Conservation (phyloP, 2,113 vertebrate species). For the Cebidichthys violaceus region DNA sequence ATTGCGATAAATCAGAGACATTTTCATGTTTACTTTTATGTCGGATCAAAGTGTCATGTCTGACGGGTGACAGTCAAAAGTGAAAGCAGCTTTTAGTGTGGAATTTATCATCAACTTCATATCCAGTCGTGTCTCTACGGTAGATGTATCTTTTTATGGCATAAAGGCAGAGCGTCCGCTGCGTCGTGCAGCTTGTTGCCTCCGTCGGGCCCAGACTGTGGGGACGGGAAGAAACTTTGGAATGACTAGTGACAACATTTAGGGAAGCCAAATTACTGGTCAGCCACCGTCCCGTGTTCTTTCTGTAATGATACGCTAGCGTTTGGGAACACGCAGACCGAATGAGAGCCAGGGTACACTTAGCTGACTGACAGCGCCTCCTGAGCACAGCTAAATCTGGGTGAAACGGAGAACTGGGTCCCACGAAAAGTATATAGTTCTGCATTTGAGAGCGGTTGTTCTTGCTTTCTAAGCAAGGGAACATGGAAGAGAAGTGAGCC, state of each 20-base stretch:
- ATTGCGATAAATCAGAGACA: neutral
- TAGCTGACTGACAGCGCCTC: conserved; percentile 55
- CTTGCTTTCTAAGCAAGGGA: conserved; percentile 55
- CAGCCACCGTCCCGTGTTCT: conserved; percentile 67
- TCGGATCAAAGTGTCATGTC: neutral
- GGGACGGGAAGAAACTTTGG: conserved; percentile 31
- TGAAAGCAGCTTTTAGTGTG: rapidly evolving
- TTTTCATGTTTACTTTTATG: conserved; percentile 7
- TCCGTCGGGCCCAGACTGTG: conserved; percentile 27
- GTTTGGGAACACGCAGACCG: conserved; percentile 48
- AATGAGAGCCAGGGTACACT: conserved; percentile 57
- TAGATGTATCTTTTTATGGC: neutral
- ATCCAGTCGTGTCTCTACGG: neutral
- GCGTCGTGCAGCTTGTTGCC: neutral
- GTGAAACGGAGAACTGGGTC: conserved; percentile 39
- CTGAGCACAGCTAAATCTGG: conserved; percentile 67
- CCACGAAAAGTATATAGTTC: conserved; percentile 63
- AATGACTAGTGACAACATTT: conserved; percentile 61
- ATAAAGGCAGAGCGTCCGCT: neutral
- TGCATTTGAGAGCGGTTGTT: conserved; percentile 35
- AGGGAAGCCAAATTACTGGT: conserved; percentile 66
- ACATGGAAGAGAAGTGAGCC: conserved; percentile 36
- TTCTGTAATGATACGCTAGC: conserved; percentile 72
- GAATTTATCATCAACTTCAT: neutral
- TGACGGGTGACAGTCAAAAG: neutral